phyloP scores from a whole-genome alignment of 2,888 invertebrate genomes.

The Plebejus argus region DNA sequence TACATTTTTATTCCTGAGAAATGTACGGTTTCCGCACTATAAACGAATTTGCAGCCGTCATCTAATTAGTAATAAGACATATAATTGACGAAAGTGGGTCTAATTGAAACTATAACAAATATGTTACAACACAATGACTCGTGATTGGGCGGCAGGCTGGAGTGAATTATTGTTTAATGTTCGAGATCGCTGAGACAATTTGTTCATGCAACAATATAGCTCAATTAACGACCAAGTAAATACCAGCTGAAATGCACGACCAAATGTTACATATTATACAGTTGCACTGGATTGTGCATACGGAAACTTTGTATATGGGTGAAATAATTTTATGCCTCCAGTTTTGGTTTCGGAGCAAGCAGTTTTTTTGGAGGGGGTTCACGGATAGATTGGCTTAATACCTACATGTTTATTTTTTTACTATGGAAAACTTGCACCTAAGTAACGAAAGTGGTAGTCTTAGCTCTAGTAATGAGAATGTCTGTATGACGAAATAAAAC shows the following conservation, averaged over 20 bases:
- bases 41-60: neutral
- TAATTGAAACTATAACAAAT: neutral
- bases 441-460: no score
- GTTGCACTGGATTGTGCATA: neutral
- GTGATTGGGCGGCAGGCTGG: slow-evolving; percentile 3
- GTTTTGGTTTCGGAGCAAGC: no score
- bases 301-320: neutral
- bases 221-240: slow-evolving; percentile 14
- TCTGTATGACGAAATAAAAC: no score
- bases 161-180: slow-evolving; percentile 12
- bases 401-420: no score
- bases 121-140: neutral
- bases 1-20: neutral
- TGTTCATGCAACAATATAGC: slow-evolving; percentile 19
- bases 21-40: neutral
- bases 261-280: neutral
- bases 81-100: neutral
- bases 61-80: neutral
- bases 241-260: neutral
- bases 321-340: no score
- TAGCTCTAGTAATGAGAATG: no score
- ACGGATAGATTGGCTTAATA: no score
- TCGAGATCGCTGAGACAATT: neutral
- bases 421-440: no score
- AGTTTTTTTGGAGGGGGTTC: no score